Base-by-base conservation (phyloP, 2,113 vertebrate species). In the Pachypanchax playfairii region DNA sequence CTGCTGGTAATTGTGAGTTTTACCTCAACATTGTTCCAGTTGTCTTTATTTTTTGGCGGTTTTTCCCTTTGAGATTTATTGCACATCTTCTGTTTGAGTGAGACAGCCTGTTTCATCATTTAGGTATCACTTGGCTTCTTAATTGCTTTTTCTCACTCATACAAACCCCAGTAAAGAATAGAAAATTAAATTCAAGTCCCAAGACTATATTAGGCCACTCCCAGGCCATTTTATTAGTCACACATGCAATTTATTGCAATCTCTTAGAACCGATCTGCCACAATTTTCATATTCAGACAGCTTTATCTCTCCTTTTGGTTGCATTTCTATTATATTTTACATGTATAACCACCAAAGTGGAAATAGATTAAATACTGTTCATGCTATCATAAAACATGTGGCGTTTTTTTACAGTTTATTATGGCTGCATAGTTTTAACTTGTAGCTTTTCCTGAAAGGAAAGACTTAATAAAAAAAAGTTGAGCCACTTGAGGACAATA, bases 141-240 rank as follows among this genome's bases (percentile, higher is more conserved):
- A 43, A 58, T 43, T 68, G 21, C 36, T 68, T 67, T 24, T 24
- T 14, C 35, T 52, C 41, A 13, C 52, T 49, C 33, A 66, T 15
- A 14, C 20, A 65, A 33, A 47, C 44, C 31, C 17, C 12, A 35
- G 21, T 20, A 17, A 51, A 43, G 28, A 25, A n/a, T 25, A 14
- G 26, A 21, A 68, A 17, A 43, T 44, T 41, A 14, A 50, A 43
- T 49, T 20, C 26, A 25, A 41, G 22, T 39, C 46, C 44, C 25
- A 29, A 26, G 53, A 38, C 63, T 42, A 31, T 31, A 25, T 33
- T 17, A 25, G 47, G 1, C 31, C 24, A 54, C 29, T 55, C 41
- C 42, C 22, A 42, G 26, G 21, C 8, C n/a, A 11, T 22, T 20
- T 51, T 51, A 43, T 58, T 51, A 33, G 17, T 18, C 28, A 12